Base-by-base conservation (phyloP, 1,140 invertebrate genomes). In the Platyscapa corneri region DNA sequence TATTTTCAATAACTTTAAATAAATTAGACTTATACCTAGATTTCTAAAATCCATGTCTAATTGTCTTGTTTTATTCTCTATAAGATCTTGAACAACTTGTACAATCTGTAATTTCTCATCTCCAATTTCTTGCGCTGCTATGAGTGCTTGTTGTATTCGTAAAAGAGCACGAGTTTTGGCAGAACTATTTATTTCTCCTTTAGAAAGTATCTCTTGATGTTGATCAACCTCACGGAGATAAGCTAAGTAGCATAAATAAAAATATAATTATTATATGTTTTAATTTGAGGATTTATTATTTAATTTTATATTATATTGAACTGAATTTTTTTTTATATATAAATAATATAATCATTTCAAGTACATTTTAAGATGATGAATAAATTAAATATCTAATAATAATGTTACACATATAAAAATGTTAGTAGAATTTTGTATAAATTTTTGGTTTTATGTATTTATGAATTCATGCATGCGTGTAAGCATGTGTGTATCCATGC, bases 11-110 rank as follows among this genome's bases (percentile, higher is more conserved):
- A 32, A 53, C 30, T 20, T 32, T 49, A 76, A 72, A 46, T 23
- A n/a, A 75, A 82, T 1, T 34, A 67, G 67, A 34, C 67, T 46
- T 88, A 92, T 93, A 95, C 96, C 95, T 89, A 97, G 93, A 93
- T 96, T 96, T 90, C 96, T 95, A 90, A 96, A 96, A 94, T 99
- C 97, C 32, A 96, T 94, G 91, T 99, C 98, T 70, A 99, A 93
- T 88, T 97, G 96, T 42, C 97, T 94, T 32, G 96, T 95, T 93
- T 98, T 98, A 89, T 97, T 97, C 90, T 99, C 98, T 90, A 99
- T 98, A 30, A 98, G 95, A 92, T 99, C 98, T 90, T 97, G 96
- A 83, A 99, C 95, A 82, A 96, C 94, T 90, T 98, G 97, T 3
- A 98, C 95, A 86, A 98, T 95, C 90, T 97, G 97, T 84, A 99